Conservation (phyloP, 2,113 vertebrate genomes). For the Coptodon bakossiorum region DNA sequence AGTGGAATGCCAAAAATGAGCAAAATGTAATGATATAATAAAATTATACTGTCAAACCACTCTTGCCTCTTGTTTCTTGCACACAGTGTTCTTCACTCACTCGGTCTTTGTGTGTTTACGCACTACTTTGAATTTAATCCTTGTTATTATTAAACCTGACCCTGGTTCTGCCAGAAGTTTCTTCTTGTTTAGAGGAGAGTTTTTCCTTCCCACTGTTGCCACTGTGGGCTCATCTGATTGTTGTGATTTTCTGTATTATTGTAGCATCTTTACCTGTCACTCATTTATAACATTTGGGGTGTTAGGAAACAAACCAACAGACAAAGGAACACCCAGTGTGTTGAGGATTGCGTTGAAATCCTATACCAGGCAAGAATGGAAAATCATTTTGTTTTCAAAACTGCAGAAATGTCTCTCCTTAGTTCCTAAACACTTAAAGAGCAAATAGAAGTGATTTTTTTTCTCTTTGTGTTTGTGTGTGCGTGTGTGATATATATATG, state of each 20-base stretch:
- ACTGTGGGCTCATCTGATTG: neutral
- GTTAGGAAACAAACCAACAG: neutral
- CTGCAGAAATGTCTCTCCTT: neutral
- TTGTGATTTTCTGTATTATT: neutral
- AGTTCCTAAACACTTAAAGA: neutral
- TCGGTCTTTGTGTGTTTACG: neutral
- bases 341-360: neutral
- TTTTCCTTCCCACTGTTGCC: neutral
- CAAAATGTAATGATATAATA: conserved; percentile 21
- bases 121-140: neutral
- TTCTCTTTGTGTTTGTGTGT: neutral
- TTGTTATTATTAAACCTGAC: neutral
- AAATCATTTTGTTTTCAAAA: neutral
- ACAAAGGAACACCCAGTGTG: neutral
- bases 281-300: neutral
- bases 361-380: fast-evolving
- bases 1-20: neutral
- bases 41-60: neutral
- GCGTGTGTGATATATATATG: neutral
- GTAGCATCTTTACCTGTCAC: neutral
- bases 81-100: neutral
- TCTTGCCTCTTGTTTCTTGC: neutral
- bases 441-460: neutral
- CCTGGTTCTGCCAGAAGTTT: neutral
- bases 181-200: neutral